Percentiles rank a stretch among this genome's conserved stretches.
Conservation (phyloP, 1,140 invertebrate species). For the Batillaria attramentaria region DNA sequence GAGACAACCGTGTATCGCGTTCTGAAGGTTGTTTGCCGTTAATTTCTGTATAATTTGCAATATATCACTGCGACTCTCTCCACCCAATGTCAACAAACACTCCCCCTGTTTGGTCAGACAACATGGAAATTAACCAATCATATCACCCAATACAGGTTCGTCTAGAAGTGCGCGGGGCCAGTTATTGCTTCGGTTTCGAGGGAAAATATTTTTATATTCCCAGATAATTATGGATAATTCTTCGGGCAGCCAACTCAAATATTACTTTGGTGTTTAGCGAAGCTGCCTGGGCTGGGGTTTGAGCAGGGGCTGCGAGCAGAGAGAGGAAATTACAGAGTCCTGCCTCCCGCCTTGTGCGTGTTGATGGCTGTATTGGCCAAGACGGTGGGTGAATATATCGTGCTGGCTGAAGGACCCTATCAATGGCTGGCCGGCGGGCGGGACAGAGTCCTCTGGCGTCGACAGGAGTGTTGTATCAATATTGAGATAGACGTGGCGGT, state of each 20-base stretch:
- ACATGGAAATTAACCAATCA: constrained; percentile 38
- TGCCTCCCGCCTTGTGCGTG: neutral
- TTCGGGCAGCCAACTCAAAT: constrained; percentile 35
- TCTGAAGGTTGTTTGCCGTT: constrained; percentile 8
- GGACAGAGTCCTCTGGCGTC: neutral
- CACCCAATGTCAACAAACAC: constrained; percentile 32
- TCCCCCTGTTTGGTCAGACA: constrained; percentile 33
- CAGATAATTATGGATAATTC: constrained; percentile 35
- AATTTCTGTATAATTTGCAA: constrained; percentile 39
- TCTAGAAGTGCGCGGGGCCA: neutral
- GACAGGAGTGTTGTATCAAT: constrained; percentile 26
- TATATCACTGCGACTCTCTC: constrained; percentile 29
- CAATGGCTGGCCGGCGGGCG: neutral
- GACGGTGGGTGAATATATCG: constrained; percentile 5
- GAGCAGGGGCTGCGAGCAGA: neutral
- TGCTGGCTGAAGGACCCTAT: neutral
- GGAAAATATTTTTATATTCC: constrained; percentile 38
- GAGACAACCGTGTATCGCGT: neutral
- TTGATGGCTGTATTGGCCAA: constrained; percentile 7
- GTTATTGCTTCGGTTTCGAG: constrained; percentile 26
- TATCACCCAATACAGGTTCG: constrained; percentile 14
- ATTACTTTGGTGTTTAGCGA: constrained; percentile 30
- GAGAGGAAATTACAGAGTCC: constrained; percentile 33
- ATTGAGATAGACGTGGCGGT: constrained; percentile 21
- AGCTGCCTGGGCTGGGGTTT: neutral